phyloP scores from a whole-genome alignment of 2,113 vertebrate genomes.

The Patagioenas fasciata region DNA sequence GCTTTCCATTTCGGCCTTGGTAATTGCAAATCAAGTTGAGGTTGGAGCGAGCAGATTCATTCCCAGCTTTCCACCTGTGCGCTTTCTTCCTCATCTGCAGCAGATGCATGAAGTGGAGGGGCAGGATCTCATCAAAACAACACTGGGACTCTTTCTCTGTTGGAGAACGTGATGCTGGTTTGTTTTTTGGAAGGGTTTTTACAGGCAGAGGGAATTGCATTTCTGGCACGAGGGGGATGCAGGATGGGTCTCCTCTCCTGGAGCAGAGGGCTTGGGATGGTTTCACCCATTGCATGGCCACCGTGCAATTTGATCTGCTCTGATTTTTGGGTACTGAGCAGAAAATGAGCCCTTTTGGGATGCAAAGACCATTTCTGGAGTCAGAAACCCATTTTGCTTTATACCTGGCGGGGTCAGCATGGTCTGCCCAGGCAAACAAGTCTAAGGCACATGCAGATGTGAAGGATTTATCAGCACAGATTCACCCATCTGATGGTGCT shows the following conservation, averaged over 20 bases:
- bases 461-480: background rate
- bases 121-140: background rate
- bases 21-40: background rate
- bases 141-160: background rate
- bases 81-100: background rate
- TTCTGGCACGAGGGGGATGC: background rate
- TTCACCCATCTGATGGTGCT: accelerated
- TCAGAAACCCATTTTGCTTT: background rate
- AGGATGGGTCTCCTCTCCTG: accelerated
- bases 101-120: background rate
- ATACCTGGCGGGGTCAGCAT: background rate
- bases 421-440: accelerated
- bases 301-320: accelerated
- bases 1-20: background rate
- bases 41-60: background rate
- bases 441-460: background rate
- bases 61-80: accelerated
- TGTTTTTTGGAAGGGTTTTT: background rate
- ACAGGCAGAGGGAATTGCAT: background rate
- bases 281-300: accelerated
- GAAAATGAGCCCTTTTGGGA: background rate
- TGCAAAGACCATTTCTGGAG: background rate
- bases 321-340: background rate
- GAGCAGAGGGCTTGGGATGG: background rate
- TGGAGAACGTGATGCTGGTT: background rate